These are phyloP conservation scores for Paralvinella palmiformis DNA, from an alignment of 1,140 invertebrate species.

Conservation along the genomic window DNA sequence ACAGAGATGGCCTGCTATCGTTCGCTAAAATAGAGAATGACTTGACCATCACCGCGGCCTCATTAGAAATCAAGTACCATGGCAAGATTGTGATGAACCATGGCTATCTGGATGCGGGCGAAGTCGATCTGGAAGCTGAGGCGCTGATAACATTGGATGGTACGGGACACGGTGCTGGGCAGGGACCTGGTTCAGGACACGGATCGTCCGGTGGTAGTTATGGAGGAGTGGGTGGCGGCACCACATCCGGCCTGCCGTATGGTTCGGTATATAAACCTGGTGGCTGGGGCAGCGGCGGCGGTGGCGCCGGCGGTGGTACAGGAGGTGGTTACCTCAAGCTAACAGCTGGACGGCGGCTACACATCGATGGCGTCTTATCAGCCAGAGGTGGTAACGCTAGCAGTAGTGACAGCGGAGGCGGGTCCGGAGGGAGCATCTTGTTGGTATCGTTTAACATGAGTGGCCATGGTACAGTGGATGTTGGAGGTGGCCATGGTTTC, in stretches of 20 bases:
- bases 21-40: slow-evolving; percentile 27
- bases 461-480: slow-evolving; percentile 31
- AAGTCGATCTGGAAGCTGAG: slow-evolving; percentile 32
- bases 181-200: slow-evolving; percentile 25
- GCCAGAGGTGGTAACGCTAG: slow-evolving; percentile 22
- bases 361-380: slow-evolving; percentile 30
- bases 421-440: slow-evolving; percentile 33
- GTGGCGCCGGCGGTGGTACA: slow-evolving; percentile 25
- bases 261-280: slow-evolving; percentile 33
- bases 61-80: slow-evolving; percentile 32
- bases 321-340: slow-evolving; percentile 34
- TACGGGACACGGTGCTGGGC: slow-evolving; percentile 22
- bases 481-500: slow-evolving; percentile 28
- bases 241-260: slow-evolving; percentile 21
- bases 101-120: slow-evolving; percentile 31
- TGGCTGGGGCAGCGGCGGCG: slow-evolving; percentile 33
- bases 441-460: slow-evolving; percentile 33
- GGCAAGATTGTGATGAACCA: slow-evolving; percentile 33
- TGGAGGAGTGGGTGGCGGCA: slow-evolving; percentile 29
- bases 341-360: slow-evolving; percentile 26
- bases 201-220: slow-evolving; percentile 28
- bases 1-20: slow-evolving; percentile 24
- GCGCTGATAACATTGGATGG: slow-evolving; percentile 26
- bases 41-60: slow-evolving; percentile 30
- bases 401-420: slow-evolving; percentile 25